Conservation (phyloP, 1,140 invertebrate species). For the Batillaria attramentaria region DNA sequence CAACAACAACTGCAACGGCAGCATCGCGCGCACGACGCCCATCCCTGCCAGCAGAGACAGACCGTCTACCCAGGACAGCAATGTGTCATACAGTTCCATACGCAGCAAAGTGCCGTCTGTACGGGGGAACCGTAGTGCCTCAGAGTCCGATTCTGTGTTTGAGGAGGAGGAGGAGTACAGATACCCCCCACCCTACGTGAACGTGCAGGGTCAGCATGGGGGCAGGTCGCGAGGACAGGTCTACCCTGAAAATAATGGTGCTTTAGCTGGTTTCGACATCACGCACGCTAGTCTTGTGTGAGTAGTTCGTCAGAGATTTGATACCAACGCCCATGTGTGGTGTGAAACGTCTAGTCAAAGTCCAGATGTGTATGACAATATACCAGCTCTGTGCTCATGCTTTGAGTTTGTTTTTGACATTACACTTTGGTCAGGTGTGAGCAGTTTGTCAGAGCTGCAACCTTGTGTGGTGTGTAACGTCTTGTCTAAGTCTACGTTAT, state of each 20-base stretch:
- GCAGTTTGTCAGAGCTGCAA: too few species aligned
- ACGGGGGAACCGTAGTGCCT: constrained; percentile 12
- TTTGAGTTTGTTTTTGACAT: not conserved
- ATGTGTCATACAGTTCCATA: constrained; percentile 4
- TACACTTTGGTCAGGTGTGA: not conserved
- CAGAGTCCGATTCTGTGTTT: constrained; percentile 32
- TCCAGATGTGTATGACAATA: not conserved
- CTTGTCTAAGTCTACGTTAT: not conserved
- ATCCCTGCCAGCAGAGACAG: not conserved
- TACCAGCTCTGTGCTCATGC: not conserved
- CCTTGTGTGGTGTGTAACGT: not conserved
- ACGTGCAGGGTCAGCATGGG: constrained; percentile 30
- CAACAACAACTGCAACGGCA: constrained; percentile 22
- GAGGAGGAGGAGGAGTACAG: constrained; percentile 12
- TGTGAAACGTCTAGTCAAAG: not conserved
- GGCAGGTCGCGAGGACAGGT: constrained; percentile 42
- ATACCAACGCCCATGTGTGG: not conserved
- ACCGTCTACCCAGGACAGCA: not conserved
- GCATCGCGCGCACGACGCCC: constrained; percentile 7
- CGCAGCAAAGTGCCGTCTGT: constrained; percentile 25
- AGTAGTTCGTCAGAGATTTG: not conserved
- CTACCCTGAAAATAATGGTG: constrained; percentile 36
- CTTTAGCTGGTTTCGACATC: constrained; percentile 39
- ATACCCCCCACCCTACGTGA: constrained; percentile 12
- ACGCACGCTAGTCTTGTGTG: constrained; percentile 47